These are phyloP conservation scores for Myotis vivesi DNA, from an alignment of 2,797 vertebrate genomes.

Conservation along the genomic window DNA sequence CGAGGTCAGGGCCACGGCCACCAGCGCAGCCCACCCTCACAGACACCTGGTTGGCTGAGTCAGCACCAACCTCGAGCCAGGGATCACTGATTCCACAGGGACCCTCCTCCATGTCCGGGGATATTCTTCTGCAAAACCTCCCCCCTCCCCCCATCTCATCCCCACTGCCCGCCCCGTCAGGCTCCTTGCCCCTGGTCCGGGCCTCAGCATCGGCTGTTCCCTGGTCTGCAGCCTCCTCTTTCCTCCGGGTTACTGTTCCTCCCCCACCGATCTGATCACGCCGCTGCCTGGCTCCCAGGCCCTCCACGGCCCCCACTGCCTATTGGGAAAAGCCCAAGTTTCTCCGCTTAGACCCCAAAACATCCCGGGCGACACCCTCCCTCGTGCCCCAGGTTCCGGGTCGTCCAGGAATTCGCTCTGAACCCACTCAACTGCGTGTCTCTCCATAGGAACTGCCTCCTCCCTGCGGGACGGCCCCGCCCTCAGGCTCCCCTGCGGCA, in stretches of 20 bases:
- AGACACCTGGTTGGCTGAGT: no score
- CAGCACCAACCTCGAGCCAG: background rate
- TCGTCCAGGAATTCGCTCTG: rapidly evolving
- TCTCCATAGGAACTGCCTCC: background rate
- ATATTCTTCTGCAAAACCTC: background rate
- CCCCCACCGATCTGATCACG: rapidly evolving
- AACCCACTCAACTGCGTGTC: background rate
- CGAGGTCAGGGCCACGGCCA: rapidly evolving
- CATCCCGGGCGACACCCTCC: rapidly evolving
- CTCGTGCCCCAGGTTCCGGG: rapidly evolving
- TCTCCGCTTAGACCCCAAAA: background rate
- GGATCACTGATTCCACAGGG: rapidly evolving
- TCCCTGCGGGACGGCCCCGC: no score
- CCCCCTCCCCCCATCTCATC: rapidly evolving
- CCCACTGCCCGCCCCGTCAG: rapidly evolving
- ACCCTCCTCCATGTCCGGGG: background rate
- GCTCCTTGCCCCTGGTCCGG: rapidly evolving
- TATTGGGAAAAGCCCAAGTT: background rate
- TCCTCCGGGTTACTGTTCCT: background rate
- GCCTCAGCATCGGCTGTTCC: background rate
- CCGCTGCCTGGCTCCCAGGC: background rate
- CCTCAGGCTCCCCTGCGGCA: background rate
- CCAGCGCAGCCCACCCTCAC: rapidly evolving
- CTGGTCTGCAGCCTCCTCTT: background rate
- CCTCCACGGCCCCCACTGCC: background rate